phyloP scores from a whole-genome alignment of 2,113 vertebrate species.

The Cyprinodon variegatus region DNA sequence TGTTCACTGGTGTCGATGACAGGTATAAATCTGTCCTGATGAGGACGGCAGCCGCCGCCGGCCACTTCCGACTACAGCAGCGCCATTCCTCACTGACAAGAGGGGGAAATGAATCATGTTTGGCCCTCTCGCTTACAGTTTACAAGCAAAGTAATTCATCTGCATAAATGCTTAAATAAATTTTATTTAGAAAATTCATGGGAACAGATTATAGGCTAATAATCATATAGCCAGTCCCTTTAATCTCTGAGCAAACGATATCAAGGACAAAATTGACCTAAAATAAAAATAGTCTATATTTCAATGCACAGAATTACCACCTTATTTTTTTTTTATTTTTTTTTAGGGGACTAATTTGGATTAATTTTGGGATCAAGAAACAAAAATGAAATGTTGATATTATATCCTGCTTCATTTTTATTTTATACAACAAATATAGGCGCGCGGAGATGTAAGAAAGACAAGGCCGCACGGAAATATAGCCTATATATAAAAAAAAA shows the following conservation, averaged over 20 bases:
- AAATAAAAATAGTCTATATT: neutral
- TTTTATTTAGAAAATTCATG: neutral
- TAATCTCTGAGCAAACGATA: no score
- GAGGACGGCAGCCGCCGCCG: constrained; percentile 57
- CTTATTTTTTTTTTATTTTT: no score
- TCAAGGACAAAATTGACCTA: no score
- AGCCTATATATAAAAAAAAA: no score
- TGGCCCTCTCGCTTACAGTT: neutral
- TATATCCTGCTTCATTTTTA: neutral
- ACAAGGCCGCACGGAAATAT: no score
- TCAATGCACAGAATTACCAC: neutral
- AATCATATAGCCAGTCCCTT: neutral
- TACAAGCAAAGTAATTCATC: neutral
- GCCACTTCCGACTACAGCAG: constrained; percentile 54
- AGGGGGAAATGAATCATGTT: neutral
- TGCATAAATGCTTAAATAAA: neutral
- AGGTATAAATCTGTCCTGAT: constrained; percentile 69
- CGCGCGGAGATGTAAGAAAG: no score
- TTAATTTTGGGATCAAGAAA: neutral
- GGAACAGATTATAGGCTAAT: neutral
- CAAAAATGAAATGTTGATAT: no score
- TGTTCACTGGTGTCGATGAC: constrained; percentile 65
- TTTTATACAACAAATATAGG: neutral
- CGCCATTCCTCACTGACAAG: constrained; percentile 47
- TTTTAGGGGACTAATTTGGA: neutral